These are phyloP conservation scores for Seira musarum DNA, from an alignment of 2,888 invertebrate genomes.

Conservation along the genomic window DNA sequence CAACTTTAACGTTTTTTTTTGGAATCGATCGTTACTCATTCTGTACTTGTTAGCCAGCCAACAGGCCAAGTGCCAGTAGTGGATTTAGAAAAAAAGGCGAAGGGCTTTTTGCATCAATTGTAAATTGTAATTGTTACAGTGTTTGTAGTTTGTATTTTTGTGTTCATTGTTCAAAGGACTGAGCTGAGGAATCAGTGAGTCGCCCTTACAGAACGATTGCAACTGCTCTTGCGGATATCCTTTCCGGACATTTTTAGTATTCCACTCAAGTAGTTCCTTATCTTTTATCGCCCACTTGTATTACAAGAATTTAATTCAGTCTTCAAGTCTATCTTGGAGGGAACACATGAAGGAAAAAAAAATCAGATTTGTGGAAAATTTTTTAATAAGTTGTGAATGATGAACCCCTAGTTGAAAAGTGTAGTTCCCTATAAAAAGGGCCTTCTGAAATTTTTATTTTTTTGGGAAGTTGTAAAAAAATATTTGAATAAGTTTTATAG, in stretches of 20 bases:
- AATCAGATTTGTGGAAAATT: too few species aligned
- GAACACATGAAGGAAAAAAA: not conserved
- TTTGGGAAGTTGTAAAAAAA: not conserved
- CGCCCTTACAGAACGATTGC: not conserved
- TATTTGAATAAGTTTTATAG: not conserved
- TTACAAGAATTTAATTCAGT: not conserved
- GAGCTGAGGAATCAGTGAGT: not conserved
- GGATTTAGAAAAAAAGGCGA: too few species aligned
- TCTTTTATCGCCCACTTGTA: constrained; percentile 13
- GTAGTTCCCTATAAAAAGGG: not conserved
- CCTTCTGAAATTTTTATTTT: too few species aligned
- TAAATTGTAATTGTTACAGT: constrained; percentile 1
- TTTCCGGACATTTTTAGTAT: not conserved
- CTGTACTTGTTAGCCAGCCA: too few species aligned
- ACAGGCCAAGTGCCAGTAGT: constrained; percentile 7
- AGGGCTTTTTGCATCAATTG: not conserved
- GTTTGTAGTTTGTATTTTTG: too few species aligned
- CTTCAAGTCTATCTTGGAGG: not conserved
- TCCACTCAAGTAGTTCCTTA: not conserved
- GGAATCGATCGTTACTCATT: not conserved
- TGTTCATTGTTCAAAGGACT: not conserved
- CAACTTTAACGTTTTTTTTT: not conserved
- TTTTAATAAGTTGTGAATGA: not conserved
- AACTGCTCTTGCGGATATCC: not conserved
- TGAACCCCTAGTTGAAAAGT: not conserved